Percentiles rank a stretch among this genome's conserved stretches.
Evolutionary conservation across 2,113 vertebrate genomes (phyloP).

Genomic region (Cisticola juncidis): DNA sequence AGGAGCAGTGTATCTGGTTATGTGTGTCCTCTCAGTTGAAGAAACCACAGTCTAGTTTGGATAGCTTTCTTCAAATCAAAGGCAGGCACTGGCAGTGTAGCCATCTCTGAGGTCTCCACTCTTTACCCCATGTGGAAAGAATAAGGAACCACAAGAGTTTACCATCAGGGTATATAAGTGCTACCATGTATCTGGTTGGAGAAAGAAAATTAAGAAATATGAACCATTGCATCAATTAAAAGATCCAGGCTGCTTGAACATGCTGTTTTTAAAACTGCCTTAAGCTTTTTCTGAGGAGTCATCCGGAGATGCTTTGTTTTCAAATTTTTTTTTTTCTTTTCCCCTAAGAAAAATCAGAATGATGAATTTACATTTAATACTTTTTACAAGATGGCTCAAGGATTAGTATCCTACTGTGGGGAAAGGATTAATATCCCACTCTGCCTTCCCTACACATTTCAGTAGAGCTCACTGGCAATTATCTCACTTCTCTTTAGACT

Average conservation of each 20-base stretch:
- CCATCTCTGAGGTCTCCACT: neutral
- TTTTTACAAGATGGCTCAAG: neutral
- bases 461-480: neutral
- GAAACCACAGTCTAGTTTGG: neutral
- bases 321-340: neutral
- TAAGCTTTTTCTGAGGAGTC: neutral
- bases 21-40: neutral
- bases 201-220: neutral
- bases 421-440: neutral
- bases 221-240: neutral
- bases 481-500: neutral
- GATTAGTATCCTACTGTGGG: neutral
- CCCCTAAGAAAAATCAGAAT: neutral
- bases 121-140: neutral
- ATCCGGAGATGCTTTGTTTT: neutral
- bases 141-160: neutral
- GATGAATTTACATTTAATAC: neutral
- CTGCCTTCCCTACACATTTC: neutral
- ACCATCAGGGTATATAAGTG: neutral
- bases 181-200: neutral
- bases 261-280: neutral
- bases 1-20: neutral
- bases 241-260: neutral
- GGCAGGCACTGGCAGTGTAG: neutral
- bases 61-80: neutral